Base-by-base conservation (phyloP, 2,113 vertebrate species). In the Gadus chalcogrammus region DNA sequence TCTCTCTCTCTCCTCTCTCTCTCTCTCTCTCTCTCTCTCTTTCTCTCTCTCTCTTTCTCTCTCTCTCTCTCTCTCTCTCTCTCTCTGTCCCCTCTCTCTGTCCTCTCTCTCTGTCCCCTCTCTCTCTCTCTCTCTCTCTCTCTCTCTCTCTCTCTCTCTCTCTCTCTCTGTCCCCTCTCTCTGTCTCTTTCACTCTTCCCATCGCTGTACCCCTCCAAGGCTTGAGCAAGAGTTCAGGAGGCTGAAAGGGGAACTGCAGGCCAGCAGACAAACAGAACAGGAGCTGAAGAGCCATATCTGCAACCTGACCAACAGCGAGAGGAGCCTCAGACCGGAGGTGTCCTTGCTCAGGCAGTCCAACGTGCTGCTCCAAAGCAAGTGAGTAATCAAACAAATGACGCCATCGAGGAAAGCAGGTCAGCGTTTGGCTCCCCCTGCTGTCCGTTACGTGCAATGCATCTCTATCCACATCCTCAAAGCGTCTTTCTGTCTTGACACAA, bases 291-390 rank as follows among this genome's bases (percentile, higher is more conserved):
- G 92, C 74, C 93, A 94, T 82, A 70, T 93, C 72, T 92, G 91
- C 76, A 92, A 93, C 85, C 68, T 94, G 61, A 93, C 89, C 64
- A 93, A 93, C 88, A 93, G 90, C 17, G 92, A 94, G 80, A 84
- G 90, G 80, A 93, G 92, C 85, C 83, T 94, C 76, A 90, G 91
- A n/a, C 92, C 93, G 0, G 93, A 94, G 74, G 85, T 92, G 15
- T 85, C 89, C 5, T 88, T 93, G 79, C 90, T 94, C 72, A 79
- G 92, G 73, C 92, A 94, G 81, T 90, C 90, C 70, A 94, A 94
- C 79, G 88, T 92, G 67, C 89, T 92, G 59, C 88, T 94, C 48
- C 93, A 94, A 73, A 92, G 88, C 90, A 94, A 93, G 93, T 94
- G 84, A 87, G 93, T 79, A 11, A 12, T 35, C 53, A 42, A 42